These are phyloP conservation scores for Drosophila kuntzei DNA, from an alignment of 2,888 invertebrate genomes.

Conservation along the genomic window DNA sequence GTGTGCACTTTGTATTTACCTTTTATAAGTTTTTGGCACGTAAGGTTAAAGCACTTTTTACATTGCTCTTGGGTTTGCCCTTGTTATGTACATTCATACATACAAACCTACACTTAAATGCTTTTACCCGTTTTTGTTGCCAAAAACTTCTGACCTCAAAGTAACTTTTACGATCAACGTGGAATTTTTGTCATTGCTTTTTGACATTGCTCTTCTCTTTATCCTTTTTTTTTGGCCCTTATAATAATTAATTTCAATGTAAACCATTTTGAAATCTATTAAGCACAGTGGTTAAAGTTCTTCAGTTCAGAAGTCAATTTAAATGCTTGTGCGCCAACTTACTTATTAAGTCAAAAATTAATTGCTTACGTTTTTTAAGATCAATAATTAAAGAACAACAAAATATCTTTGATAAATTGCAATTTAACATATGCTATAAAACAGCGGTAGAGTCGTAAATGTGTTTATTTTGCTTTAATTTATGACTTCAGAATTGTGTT, in stretches of 20 bases:
- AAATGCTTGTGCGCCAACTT: neutral
- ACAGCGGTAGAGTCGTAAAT: too few species aligned
- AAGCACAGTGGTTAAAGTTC: constrained; percentile 3
- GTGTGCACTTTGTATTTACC: constrained; percentile 16
- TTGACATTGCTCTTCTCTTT: neutral
- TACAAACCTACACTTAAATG: constrained; percentile 20
- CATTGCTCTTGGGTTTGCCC: constrained; percentile 57
- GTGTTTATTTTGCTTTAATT: too few species aligned
- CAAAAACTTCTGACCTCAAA: constrained; percentile 14
- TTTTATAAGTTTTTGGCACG: constrained; percentile 52
- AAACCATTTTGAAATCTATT: neutral
- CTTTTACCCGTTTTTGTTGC: constrained; percentile 30
- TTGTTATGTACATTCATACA: constrained; percentile 34
- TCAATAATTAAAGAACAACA: too few species aligned
- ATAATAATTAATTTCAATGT: constrained; percentile 9
- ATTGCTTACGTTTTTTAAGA: too few species aligned
- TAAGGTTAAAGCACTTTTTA: constrained; percentile 73
- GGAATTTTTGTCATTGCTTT: constrained; percentile 15
- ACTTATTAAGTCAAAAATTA: neutral
- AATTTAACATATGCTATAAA: too few species aligned
- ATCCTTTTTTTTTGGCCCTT: constrained; percentile 11
- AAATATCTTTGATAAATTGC: too few species aligned
- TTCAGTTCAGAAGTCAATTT: neutral
- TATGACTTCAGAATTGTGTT: too few species aligned
- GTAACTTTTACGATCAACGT: constrained; percentile 11